Evolutionary conservation across 2,888 invertebrate genomes (phyloP).

Genomic region (Sesia bembeciformis): DNA sequence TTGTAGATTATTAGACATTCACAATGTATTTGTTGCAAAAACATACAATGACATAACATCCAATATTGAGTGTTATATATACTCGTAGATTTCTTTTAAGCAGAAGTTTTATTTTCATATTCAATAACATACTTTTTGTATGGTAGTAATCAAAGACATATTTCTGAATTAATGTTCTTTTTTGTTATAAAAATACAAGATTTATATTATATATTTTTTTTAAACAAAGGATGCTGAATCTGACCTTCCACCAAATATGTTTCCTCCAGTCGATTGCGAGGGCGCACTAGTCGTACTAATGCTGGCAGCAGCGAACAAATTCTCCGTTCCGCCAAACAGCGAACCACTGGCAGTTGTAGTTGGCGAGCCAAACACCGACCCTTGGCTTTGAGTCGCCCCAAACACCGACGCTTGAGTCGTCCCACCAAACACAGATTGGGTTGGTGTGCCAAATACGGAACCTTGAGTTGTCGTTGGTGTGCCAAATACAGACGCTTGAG

Average conservation of each 20-base stretch:
- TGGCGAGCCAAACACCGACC: slow-evolving; percentile 20
- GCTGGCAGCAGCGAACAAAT: slow-evolving; percentile 55
- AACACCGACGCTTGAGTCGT: slow-evolving; percentile 1
- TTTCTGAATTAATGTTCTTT: no score
- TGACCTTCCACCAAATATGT: slow-evolving; percentile 53
- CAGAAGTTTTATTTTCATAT: no score
- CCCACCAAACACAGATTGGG: slow-evolving; percentile 3
- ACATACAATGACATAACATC: no score
- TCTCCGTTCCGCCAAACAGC: slow-evolving; percentile 42
- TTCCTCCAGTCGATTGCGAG: slow-evolving; percentile 36
- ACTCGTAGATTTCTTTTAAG: no score
- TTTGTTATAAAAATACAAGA: no score
- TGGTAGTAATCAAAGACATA: no score
- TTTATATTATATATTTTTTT: no score
- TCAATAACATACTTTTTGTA: no score
- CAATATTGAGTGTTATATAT: no score
- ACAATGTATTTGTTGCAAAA: no score
- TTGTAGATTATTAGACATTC: no score
- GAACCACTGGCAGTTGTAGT: slow-evolving; percentile 35
- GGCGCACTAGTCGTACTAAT: slow-evolving; percentile 57
- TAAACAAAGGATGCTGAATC: no score
- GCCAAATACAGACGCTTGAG: slow-evolving; percentile 5
- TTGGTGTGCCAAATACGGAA: slow-evolving; percentile 5
- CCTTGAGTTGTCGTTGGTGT: slow-evolving; percentile 12
- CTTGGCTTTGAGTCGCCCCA: slow-evolving; percentile 5